phyloP scores from a whole-genome alignment of 23 tunicate genomes.

The Ciona savignyi region DNA sequence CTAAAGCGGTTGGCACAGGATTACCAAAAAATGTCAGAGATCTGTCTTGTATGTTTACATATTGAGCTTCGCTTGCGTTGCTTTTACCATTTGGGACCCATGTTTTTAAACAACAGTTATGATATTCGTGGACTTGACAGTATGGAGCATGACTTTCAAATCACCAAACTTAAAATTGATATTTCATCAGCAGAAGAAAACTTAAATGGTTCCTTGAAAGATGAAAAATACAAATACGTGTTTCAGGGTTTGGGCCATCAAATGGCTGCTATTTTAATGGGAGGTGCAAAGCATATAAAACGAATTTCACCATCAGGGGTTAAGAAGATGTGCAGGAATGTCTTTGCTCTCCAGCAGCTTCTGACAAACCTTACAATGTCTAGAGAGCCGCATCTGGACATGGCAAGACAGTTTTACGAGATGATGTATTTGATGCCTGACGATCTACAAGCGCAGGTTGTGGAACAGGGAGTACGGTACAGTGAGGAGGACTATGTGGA shows the following conservation, averaged over 20 bases:
- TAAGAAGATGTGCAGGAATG: constrained; percentile 94
- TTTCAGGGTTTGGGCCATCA: constrained; percentile 93
- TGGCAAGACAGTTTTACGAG: constrained; percentile 87
- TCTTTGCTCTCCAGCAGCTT: constrained; percentile 80
- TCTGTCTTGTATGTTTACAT: constrained; percentile 75
- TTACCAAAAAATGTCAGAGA: constrained; percentile 59
- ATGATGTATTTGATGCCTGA: constrained; percentile 86
- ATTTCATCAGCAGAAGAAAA: constrained; percentile 54
- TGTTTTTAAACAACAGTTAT: constrained; percentile 46
- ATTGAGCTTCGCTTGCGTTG: constrained; percentile 68
- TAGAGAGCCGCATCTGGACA: constrained; percentile 83
- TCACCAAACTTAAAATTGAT: constrained; percentile 36
- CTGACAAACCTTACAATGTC: constrained; percentile 87
- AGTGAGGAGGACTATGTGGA: constrained; percentile 68
- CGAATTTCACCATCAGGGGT: constrained; percentile 82
- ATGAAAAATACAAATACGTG: constrained; percentile 57
- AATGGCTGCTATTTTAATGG: constrained; percentile 67
- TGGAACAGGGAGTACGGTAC: constrained; percentile 91
- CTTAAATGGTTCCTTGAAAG: constrained; percentile 46
- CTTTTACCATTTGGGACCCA: constrained; percentile 54
- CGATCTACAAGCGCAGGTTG: constrained; percentile 82
- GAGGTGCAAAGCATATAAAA: constrained; percentile 67
- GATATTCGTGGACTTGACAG: constrained; percentile 70
- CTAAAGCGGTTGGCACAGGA: constrained; percentile 48
- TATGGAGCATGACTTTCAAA: constrained; percentile 72